Conservation (phyloP, 2,888 invertebrate species). For the Hypomecis punctinalis region DNA sequence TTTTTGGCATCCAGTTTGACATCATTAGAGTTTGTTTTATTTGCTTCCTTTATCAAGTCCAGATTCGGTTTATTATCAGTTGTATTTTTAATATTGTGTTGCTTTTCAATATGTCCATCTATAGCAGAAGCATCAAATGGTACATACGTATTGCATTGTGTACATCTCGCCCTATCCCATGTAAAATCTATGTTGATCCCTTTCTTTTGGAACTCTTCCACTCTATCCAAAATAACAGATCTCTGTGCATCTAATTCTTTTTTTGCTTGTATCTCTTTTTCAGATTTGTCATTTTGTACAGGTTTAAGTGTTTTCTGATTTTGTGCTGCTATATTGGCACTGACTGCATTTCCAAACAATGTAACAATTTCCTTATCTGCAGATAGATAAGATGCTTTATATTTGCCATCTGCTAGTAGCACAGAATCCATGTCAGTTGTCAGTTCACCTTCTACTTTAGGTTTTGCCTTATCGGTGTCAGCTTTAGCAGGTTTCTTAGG, state of each 20-base stretch:
- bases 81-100: background rate
- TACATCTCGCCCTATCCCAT: conserved; percentile 38
- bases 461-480: background rate
- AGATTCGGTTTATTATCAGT: background rate
- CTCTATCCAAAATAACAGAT: conserved; percentile 18
- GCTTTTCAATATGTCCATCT: conserved; percentile 11
- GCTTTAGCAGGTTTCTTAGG: background rate
- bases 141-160: conserved; percentile 5
- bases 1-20: background rate
- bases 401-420: background rate
- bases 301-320: background rate
- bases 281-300: background rate
- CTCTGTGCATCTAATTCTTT: no score
- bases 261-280: background rate
- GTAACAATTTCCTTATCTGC: background rate
- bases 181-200: conserved; percentile 52
- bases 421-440: background rate
- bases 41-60: background rate
- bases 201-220: conserved; percentile 50
- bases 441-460: background rate
- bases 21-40: background rate
- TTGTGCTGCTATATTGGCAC: background rate
- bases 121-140: conserved; percentile 2
- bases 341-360: background rate
- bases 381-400: background rate